Evolutionary conservation across 2,797 vertebrate species (phyloP).

Genomic region (Sebastes taczanowskii): DNA sequence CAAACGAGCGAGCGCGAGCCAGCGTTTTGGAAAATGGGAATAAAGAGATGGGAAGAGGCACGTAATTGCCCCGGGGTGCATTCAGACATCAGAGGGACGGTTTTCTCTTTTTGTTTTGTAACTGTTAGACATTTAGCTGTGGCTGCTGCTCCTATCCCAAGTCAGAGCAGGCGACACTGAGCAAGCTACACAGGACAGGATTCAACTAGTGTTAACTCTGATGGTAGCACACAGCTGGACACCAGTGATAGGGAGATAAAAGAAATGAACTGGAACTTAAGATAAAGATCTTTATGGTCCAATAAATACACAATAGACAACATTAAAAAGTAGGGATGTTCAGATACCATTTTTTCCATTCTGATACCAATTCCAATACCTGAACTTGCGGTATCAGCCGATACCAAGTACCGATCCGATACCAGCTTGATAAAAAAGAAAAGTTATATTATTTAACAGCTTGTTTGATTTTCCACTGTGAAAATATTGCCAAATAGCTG

Average conservation of each 20-base stretch:
- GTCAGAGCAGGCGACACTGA: background rate
- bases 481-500: too few relatives aligned
- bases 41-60: slow-evolving; percentile 52
- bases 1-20: slow-evolving; percentile 21
- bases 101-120: slow-evolving; percentile 46
- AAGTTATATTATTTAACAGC: too few relatives aligned
- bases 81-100: slow-evolving; percentile 45
- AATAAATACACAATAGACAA: background rate
- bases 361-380: too few relatives aligned
- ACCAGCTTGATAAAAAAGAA: too few relatives aligned
- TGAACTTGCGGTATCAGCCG: accelerated
- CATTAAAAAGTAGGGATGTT: background rate
- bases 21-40: slow-evolving; percentile 29
- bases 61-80: slow-evolving; percentile 18
- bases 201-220: background rate
- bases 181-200: background rate
- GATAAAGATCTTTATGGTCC: background rate
- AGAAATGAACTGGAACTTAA: background rate
- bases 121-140: slow-evolving; percentile 17
- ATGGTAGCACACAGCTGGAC: background rate
- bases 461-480: too few relatives aligned
- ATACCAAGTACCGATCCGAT: too few relatives aligned
- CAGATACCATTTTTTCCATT: too few relatives aligned
- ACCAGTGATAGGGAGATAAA: background rate
- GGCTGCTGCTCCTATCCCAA: slow-evolving; percentile 9